Evolutionary conservation across 2,888 invertebrate genomes (phyloP).

Genomic region (Taphrorychus bicolor): DNA sequence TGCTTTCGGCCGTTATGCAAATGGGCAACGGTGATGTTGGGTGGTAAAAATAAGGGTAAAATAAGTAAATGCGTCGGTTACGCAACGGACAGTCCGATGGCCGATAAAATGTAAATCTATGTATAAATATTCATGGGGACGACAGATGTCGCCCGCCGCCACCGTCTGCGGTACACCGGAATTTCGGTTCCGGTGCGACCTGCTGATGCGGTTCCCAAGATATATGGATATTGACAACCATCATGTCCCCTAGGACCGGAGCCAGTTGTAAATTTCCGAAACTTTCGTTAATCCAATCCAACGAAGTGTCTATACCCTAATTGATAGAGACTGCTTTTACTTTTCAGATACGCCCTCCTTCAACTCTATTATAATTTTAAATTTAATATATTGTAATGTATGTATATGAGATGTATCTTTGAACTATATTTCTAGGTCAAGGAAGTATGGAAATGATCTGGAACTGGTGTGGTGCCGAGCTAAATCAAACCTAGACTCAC

Average conservation of each 20-base stretch:
- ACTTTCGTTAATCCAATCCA: too few relatives aligned
- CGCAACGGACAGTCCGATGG: conserved; percentile 37
- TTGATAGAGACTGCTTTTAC: too few relatives aligned
- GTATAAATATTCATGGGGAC: conserved; percentile 56
- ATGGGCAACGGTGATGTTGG: conserved; percentile 11
- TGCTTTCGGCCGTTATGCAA: conserved; percentile 54
- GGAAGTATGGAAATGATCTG: conserved; percentile 21
- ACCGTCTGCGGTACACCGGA: conserved; percentile 53
- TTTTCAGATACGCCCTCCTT: conserved; percentile 1
- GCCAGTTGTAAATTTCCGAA: conserved; percentile 27
- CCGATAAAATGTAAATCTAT: conserved; percentile 56
- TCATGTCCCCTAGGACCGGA: conserved; percentile 11
- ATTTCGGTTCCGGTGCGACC: conserved; percentile 55
- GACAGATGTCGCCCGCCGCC: conserved; percentile 53
- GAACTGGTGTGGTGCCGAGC: too few relatives aligned
- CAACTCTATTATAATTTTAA: conserved; percentile 4
- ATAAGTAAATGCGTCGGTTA: conserved; percentile 20
- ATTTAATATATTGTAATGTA: conserved; percentile 31
- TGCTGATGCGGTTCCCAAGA: conserved; percentile 32
- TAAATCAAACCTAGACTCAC: not conserved
- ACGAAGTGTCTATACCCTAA: too few relatives aligned
- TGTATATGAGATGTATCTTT: conserved; percentile 31
- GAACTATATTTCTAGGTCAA: conserved; percentile 19
- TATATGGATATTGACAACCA: conserved; percentile 15
- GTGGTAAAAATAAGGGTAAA: conserved; percentile 2